These are phyloP conservation scores for Luperina nickerlii DNA, from an alignment of 2,888 invertebrate genomes.

Conservation along the genomic window DNA sequence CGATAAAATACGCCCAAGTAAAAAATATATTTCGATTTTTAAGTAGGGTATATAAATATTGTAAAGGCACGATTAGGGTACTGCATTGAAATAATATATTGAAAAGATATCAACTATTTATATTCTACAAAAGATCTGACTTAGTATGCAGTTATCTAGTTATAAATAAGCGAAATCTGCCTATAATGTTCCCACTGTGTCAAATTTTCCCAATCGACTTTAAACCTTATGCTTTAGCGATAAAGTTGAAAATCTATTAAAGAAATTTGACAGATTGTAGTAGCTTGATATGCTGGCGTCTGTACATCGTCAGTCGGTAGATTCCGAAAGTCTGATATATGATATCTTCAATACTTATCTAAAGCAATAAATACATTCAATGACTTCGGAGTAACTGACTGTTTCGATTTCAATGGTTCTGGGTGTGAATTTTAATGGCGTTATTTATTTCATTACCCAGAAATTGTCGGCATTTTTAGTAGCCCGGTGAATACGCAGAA, in stretches of 20 bases:
- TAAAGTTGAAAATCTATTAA: no score
- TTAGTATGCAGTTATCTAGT: background rate
- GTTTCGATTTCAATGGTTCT: constrained; percentile 11
- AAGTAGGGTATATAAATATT: constrained; percentile 12
- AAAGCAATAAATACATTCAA: constrained; percentile 39
- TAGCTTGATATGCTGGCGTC: no score
- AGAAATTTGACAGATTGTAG: no score
- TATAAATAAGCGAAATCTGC: no score
- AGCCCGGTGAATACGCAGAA: background rate
- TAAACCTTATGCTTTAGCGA: no score
- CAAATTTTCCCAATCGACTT: no score
- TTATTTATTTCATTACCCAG: constrained; percentile 1
- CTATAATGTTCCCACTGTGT: no score
- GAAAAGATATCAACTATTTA: background rate
- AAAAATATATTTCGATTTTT: background rate
- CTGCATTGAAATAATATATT: background rate
- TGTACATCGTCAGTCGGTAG: constrained; percentile 24
- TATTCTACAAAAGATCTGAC: constrained; percentile 43
- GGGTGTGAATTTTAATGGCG: constrained; percentile 12
- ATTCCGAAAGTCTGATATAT: constrained; percentile 35
- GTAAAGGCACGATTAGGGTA: background rate
- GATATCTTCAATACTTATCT: constrained; percentile 43
- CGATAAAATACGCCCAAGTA: constrained; percentile 17
- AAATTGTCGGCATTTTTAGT: background rate
- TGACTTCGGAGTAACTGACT: constrained; percentile 11